phyloP scores from a whole-genome alignment of 2,888 invertebrate genomes.

The Drosophila pseudotakahashii region DNA sequence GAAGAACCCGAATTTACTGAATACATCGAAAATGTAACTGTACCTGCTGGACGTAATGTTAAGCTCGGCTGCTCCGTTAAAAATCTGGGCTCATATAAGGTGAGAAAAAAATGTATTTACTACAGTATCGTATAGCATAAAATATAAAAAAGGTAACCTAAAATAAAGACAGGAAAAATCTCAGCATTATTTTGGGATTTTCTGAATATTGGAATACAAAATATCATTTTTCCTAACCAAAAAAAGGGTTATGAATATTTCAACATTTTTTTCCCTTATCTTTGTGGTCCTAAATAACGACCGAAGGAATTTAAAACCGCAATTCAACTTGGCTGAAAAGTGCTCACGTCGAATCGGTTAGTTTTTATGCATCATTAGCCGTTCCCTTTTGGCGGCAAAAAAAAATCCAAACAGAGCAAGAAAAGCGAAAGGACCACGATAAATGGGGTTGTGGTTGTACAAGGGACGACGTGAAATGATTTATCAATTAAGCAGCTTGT shows the following conservation, averaged over 20 bases:
- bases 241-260: background rate
- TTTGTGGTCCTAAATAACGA: background rate
- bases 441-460: conserved; percentile 1
- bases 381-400: conserved; percentile 21
- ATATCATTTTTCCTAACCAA: no score
- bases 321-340: conserved; percentile 13
- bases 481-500: conserved; percentile 69
- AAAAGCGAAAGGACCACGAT: conserved; percentile 9
- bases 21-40: conserved; percentile 95
- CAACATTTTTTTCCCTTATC: no score
- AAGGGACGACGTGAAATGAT: conserved; percentile 54
- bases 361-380: conserved; percentile 61
- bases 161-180: no score
- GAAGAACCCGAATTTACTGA: conserved; percentile 96
- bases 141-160: no score
- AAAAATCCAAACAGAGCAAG: conserved; percentile 18
- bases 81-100: conserved; percentile 95
- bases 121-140: no score
- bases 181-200: no score
- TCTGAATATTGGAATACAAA: no score
- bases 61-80: conserved; percentile 95
- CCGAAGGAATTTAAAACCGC: background rate
- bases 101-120: no score
- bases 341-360: conserved; percentile 23
- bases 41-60: conserved; percentile 92